Percentiles rank a stretch among this genome's conserved stretches.
Conservation (phyloP, 2,888 invertebrate species). For the Lasioglossum pauxillum region DNA sequence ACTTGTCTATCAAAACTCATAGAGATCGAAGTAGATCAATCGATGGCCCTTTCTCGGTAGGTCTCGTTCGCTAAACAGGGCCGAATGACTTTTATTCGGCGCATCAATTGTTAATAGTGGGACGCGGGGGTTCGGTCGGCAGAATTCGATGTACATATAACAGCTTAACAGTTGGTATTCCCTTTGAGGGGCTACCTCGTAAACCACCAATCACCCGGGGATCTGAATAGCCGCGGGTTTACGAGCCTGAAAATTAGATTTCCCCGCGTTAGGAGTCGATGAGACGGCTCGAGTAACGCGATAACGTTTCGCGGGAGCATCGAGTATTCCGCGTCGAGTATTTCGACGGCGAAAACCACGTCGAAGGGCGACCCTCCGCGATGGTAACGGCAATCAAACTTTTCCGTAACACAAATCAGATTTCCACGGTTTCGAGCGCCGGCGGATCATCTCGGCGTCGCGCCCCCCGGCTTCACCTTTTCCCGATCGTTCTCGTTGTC, state of each 20-base stretch:
- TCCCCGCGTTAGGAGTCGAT: background rate
- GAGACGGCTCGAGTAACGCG: slow-evolving; percentile 24
- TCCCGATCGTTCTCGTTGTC: slow-evolving; percentile 58
- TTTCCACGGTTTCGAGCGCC: slow-evolving; percentile 66
- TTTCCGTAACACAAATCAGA: slow-evolving; percentile 74
- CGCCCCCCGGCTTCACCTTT: slow-evolving; percentile 31
- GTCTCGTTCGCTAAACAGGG: background rate
- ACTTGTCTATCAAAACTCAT: background rate
- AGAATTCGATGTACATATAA: background rate
- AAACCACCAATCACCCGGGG: slow-evolving; percentile 8
- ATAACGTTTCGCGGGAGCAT: slow-evolving; percentile 32
- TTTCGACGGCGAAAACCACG: background rate
- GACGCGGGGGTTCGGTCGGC: background rate
- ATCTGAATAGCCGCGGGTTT: slow-evolving; percentile 4
- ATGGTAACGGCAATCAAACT: slow-evolving; percentile 75
- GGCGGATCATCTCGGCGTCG: background rate
- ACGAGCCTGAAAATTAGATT: slow-evolving; percentile 42
- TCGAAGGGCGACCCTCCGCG: slow-evolving; percentile 29
- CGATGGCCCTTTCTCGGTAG: background rate
- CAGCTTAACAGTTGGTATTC: slow-evolving; percentile 10
- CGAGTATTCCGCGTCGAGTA: slow-evolving; percentile 1
- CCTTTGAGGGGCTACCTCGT: slow-evolving; percentile 6
- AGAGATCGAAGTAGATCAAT: background rate
- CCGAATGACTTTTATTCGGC: background rate
- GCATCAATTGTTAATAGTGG: background rate